phyloP scores from a whole-genome alignment of 2,113 vertebrate species.

The Nothoprocta perdicaria region DNA sequence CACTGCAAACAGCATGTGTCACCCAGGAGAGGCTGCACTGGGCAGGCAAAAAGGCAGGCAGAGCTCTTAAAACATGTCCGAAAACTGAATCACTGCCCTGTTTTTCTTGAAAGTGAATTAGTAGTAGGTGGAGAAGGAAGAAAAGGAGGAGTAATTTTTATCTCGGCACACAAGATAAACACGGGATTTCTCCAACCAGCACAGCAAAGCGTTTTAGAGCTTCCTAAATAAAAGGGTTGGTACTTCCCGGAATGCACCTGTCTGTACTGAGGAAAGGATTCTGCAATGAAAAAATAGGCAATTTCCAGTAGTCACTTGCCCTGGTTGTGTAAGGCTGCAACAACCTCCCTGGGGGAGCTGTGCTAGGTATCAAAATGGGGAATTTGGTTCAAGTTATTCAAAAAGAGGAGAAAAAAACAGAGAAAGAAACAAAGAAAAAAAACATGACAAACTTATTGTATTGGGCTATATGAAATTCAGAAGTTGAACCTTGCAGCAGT shows the following conservation, averaged over 20 bases:
- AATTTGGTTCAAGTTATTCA: constrained; percentile 11
- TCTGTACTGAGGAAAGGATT: fast-evolving
- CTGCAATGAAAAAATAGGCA: background rate
- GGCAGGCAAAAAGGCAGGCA: background rate
- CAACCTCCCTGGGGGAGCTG: background rate
- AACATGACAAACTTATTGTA: background rate
- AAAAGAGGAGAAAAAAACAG: background rate
- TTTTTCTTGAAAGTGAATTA: background rate
- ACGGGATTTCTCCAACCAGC: background rate
- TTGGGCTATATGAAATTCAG: background rate
- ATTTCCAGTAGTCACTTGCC: background rate
- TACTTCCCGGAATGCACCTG: background rate
- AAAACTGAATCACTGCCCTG: background rate
- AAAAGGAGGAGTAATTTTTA: background rate
- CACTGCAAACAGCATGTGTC: background rate
- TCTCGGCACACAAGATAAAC: background rate
- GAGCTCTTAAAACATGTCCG: background rate
- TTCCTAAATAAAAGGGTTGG: background rate
- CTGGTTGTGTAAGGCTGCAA: constrained; percentile 1
- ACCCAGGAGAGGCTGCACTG: background rate
- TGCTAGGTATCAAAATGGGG: background rate
- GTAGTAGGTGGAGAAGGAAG: background rate
- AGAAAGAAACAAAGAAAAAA: background rate
- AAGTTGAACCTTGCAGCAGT: background rate
- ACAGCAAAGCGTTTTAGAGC: background rate